These are phyloP conservation scores for Avahi laniger DNA, from an alignment of 2,797 vertebrate genomes.

Conservation along the genomic window DNA sequence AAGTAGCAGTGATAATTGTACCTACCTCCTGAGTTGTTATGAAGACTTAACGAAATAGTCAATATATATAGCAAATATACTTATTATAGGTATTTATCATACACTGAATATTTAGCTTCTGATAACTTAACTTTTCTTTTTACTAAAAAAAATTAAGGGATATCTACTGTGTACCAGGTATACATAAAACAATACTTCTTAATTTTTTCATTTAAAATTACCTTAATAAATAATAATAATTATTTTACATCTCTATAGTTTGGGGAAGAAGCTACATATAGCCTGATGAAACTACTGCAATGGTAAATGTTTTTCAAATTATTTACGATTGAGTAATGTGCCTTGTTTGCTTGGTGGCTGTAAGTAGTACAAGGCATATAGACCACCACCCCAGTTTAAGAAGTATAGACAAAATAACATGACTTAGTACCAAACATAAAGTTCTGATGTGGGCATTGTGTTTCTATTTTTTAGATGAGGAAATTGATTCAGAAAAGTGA, in stretches of 20 bases:
- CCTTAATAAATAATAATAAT: neutral
- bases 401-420: neutral
- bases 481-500: neutral
- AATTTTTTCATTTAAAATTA: constrained; percentile 5
- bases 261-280: neutral
- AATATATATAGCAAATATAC: neutral
- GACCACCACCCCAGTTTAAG: neutral
- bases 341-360: neutral
- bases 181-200: neutral
- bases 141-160: neutral
- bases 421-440: neutral
- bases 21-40: neutral
- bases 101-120: neutral
- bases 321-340: neutral
- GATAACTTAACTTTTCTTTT: neutral
- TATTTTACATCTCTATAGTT: neutral
- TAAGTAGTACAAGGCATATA: neutral
- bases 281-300: neutral
- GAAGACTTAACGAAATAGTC: neutral
- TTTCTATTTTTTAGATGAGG: constrained; percentile 3
- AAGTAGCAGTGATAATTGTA: neutral
- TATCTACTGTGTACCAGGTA: rapidly evolving
- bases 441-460: neutral
- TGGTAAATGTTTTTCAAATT: neutral
- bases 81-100: neutral